Evolutionary conservation across 2,113 vertebrate species (phyloP), one percentile per base, ranked within the genome.

Genomic region (Psammodynastes pulverulentus): DNA sequence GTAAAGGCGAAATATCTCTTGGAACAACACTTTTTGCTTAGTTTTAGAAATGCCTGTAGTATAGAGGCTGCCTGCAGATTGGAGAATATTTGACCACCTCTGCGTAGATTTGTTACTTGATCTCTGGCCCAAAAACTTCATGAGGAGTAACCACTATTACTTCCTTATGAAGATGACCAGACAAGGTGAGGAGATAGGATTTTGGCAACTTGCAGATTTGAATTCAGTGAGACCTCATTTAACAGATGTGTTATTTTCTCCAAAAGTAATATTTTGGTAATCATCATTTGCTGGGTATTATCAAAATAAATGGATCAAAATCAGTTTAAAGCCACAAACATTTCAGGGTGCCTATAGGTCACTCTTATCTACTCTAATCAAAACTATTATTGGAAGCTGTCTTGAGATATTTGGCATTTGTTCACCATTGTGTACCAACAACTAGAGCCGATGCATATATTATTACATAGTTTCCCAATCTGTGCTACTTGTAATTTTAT

Each of bases 351-450:
- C 0, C 48, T 6, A 51, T 87, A 7, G 21, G 91, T 45, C 21
- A n/a, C 2, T 84, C 34, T n/a, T n/a, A n/a, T n/a, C n/a, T 12
- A 12, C 10, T 23, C 62, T 87, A 1, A 45, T 26, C 86, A 86
- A 52, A 43, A 45, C 7, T 92, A 84, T 92, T 51, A 94, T 92
- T 95, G 51, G 86, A 92, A 23, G 23, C n/a, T 94, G 84, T 86
- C 49, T 94, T 94, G 92, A n/a, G 87, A 91, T 34, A 17, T 43
- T 53, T 17, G 94, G 3, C 46, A 87, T 67, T 56, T 91, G 5
- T 92, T 84, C n/a, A 6, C 56, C 86, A 89, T 90, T 93, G 88
- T 85, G 8, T 46, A 84, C 90, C 58, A 93, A 53, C 91, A 87
- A 86, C n/a, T 5, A 52, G 84, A 67, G 12, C 91, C 94, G 4